Evolutionary conservation across 2,888 invertebrate genomes (phyloP).

Genomic region (Stramonita haemastoma): DNA sequence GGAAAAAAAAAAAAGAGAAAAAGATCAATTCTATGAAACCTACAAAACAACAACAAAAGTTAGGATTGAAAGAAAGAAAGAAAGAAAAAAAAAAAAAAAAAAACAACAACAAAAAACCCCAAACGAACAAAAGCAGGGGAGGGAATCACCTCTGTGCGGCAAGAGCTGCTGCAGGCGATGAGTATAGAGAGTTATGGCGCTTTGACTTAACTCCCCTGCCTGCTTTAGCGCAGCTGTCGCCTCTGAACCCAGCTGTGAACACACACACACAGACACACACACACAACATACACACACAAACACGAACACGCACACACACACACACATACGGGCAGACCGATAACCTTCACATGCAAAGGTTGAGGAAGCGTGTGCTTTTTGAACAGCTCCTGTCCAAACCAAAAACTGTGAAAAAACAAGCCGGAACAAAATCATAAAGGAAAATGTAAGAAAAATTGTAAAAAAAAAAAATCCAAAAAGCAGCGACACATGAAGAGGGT

Average conservation of each 20-base stretch:
- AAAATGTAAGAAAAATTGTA: too few species aligned
- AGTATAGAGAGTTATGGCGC: conserved; percentile 89
- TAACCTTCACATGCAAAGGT: background rate
- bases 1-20: too few species aligned
- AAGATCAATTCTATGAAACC: too few species aligned
- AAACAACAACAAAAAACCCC: background rate
- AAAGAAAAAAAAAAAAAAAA: too few species aligned
- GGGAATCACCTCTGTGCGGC: conserved; percentile 81
- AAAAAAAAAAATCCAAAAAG: too few species aligned
- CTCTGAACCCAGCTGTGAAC: conserved; percentile 48
- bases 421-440: too few species aligned
- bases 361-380: too few species aligned
- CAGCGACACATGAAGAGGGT: too few species aligned
- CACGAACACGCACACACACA: background rate
- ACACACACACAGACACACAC: background rate
- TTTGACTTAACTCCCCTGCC: conserved; percentile 88
- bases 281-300: background rate
- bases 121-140: background rate
- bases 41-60: too few species aligned
- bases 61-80: too few species aligned
- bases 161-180: conserved; percentile 89
- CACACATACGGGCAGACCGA: background rate
- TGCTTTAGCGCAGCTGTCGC: conserved; percentile 82
- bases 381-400: too few species aligned
- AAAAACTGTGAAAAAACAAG: too few species aligned